These are phyloP conservation scores for Leuciscus idus DNA, from an alignment of 2,113 vertebrate genomes.

Conservation along the genomic window DNA sequence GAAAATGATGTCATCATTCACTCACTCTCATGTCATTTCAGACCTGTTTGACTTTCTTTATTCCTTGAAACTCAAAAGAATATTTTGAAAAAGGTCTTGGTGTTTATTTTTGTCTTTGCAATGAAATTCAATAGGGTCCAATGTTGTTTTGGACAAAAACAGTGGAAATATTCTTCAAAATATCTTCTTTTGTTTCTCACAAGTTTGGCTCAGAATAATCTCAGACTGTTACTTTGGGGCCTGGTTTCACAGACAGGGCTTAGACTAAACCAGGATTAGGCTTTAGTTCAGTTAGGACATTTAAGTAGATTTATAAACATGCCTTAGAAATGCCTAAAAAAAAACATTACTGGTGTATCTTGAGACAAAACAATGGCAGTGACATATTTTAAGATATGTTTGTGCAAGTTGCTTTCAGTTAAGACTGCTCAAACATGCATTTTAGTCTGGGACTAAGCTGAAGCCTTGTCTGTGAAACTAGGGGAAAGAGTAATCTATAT, in stretches of 20 bases:
- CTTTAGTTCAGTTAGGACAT: too few species aligned
- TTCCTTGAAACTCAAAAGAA: neutral
- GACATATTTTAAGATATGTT: too few species aligned
- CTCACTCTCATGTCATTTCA: neutral
- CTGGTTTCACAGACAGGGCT: too few species aligned
- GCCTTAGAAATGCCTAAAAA: too few species aligned
- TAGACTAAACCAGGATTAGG: too few species aligned
- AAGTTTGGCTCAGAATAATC: neutral
- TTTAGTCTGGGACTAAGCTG: too few species aligned
- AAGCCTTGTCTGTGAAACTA: too few species aligned
- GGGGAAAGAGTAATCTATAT: neutral
- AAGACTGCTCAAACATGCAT: too few species aligned
- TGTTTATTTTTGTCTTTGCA: neutral
- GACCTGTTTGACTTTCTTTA: neutral
- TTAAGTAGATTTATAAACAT: too few species aligned
- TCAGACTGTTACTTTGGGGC: neutral
- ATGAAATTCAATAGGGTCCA: neutral
- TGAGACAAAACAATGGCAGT: too few species aligned
- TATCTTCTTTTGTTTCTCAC: neutral
- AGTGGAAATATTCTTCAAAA: neutral
- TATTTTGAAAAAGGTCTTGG: neutral
- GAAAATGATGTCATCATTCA: neutral
- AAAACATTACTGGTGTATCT: too few species aligned
- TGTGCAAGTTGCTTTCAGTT: too few species aligned
- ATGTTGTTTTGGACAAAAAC: neutral